Percentiles rank a stretch among this genome's conserved stretches.
phyloP scores from a whole-genome alignment of 1,140 invertebrate species.

The Aphelenchoides besseyi region DNA sequence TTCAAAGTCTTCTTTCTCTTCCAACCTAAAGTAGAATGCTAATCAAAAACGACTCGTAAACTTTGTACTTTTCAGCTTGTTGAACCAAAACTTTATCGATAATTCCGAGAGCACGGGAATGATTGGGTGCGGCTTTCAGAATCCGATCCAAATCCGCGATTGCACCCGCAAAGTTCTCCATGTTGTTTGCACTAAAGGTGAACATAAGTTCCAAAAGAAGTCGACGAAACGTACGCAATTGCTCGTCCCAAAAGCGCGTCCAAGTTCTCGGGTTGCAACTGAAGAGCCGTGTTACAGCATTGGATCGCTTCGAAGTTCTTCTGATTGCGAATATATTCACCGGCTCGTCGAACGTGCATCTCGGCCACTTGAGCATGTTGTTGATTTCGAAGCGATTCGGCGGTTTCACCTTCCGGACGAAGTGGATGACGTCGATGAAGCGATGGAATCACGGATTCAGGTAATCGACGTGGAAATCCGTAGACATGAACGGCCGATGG shows the following conservation, averaged over 20 bases:
- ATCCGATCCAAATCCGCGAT: neutral
- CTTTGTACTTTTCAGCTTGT: constrained; percentile 20
- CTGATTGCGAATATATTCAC: neutral
- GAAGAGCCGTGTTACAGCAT: constrained; percentile 6
- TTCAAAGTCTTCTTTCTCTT: constrained; percentile 1
- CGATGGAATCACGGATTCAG: neutral
- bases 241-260: constrained; percentile 19
- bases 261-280: neutral
- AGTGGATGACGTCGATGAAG: neutral
- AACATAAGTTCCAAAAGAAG: neutral
- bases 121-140: constrained; percentile 10
- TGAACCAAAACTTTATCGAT: constrained; percentile 17
- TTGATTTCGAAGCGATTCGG: neutral
- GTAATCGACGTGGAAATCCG: constrained; percentile 8
- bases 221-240: constrained; percentile 10
- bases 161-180: constrained; percentile 18
- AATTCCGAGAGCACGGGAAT: neutral
- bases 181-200: constrained; percentile 17
- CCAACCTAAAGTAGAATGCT: constrained; percentile 5
- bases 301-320: constrained; percentile 20
- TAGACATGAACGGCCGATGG: neutral
- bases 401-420: neutral
- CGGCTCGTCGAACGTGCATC: constrained; percentile 4
- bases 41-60: constrained; percentile 12
- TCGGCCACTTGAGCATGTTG: neutral